Percentiles rank a stretch among this genome's conserved stretches.
phyloP scores from a whole-genome alignment of 1,140 invertebrate genomes.

The Campodea augens region DNA sequence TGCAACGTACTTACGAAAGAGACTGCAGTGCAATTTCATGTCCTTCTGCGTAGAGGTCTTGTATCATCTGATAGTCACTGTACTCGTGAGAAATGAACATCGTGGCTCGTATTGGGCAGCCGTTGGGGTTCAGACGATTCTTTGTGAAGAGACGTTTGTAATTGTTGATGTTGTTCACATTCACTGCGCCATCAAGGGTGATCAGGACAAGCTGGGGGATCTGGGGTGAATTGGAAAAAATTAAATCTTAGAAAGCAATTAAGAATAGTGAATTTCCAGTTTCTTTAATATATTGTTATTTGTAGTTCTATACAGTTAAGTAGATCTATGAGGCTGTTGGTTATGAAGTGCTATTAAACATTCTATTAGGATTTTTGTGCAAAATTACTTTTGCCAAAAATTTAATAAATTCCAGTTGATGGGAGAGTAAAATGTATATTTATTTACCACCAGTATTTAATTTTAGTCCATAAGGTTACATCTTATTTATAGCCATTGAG shows the following conservation, averaged over 20 bases:
- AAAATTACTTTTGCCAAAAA: no score
- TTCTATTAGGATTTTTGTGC: no score
- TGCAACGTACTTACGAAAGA: slow-evolving; percentile 52
- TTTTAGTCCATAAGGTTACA: no score
- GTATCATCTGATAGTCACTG: slow-evolving; percentile 83
- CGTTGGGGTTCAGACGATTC: slow-evolving; percentile 66
- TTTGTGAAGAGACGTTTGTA: slow-evolving; percentile 67
- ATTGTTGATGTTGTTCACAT: slow-evolving; percentile 75
- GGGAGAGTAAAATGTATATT: no score
- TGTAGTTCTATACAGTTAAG: no score
- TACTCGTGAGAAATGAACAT: slow-evolving; percentile 91
- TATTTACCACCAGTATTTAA: no score
- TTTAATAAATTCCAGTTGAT: no score
- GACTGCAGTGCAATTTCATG: slow-evolving; percentile 85
- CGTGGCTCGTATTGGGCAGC: slow-evolving; percentile 72
- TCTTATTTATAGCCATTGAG: no score
- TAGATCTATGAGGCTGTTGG: no score
- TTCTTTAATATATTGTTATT: background rate
- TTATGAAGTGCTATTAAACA: no score
- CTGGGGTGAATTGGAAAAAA: slow-evolving; percentile 28
- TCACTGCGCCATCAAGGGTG: slow-evolving; percentile 83
- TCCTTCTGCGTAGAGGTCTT: slow-evolving; percentile 65
- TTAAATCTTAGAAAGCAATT: slow-evolving; percentile 2
- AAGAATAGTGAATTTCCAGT: background rate
- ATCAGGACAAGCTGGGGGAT: slow-evolving; percentile 83